These are phyloP conservation scores for Drosophila eohydei DNA, from an alignment of 2,888 invertebrate species.

Conservation along the genomic window DNA sequence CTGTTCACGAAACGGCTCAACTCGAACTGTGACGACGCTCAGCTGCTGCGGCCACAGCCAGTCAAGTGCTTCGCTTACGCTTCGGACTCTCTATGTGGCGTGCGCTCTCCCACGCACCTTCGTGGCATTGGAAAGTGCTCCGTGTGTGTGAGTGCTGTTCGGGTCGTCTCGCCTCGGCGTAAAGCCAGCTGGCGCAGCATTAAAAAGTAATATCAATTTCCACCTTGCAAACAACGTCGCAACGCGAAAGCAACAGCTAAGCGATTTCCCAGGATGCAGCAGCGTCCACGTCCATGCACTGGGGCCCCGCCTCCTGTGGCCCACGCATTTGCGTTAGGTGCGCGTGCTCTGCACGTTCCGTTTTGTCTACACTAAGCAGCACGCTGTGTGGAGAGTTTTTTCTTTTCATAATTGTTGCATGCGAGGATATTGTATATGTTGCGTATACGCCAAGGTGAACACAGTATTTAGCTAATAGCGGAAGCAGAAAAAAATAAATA, in stretches of 20 bases:
- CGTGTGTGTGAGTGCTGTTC: slow-evolving; percentile 3
- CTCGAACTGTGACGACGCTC: slow-evolving; percentile 77
- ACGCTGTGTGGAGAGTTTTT: slow-evolving; percentile 68
- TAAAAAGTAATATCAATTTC: slow-evolving; percentile 81
- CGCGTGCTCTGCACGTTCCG: slow-evolving; percentile 66
- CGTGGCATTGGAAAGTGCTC: slow-evolving; percentile 56
- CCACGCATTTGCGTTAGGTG: slow-evolving; percentile 70
- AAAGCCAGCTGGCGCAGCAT: slow-evolving; percentile 77
- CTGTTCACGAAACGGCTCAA: slow-evolving; percentile 77
- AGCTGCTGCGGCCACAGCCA: slow-evolving; percentile 56
- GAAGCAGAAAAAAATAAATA: background rate
- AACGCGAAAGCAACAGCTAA: slow-evolving; percentile 77
- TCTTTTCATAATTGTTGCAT: slow-evolving; percentile 76
- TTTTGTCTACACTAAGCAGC: slow-evolving; percentile 51
- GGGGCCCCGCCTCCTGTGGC: slow-evolving; percentile 66
- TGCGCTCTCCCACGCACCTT: slow-evolving; percentile 47
- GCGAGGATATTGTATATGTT: slow-evolving; percentile 47
- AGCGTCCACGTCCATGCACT: slow-evolving; percentile 31
- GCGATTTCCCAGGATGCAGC: slow-evolving; percentile 80
- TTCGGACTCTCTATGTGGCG: slow-evolving; percentile 21
- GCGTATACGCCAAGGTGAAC: slow-evolving; percentile 56
- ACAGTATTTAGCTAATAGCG: slow-evolving; percentile 2
- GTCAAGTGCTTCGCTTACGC: slow-evolving; percentile 26
- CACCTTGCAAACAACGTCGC: slow-evolving; percentile 70
- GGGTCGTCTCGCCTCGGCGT: slow-evolving; percentile 20